Evolutionary conservation across 2,797 vertebrate genomes (phyloP), one percentile per base, ranked within the genome.

Genomic region (Molossus alvarezi): DNA sequence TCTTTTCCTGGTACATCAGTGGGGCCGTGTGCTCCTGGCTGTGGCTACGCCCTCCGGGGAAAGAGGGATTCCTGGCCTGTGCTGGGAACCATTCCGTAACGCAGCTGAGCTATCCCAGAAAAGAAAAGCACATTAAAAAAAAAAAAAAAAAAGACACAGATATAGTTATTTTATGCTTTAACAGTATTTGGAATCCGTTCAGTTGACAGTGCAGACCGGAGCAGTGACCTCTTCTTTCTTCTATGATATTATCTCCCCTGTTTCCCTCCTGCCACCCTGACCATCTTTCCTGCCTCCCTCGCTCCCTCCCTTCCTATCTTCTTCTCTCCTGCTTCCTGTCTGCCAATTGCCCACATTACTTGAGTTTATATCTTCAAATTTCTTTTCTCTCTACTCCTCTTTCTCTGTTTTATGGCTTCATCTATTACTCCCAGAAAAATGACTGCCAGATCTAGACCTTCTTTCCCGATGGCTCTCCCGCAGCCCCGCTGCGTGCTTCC

Each of bases 251-350:
- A 1, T 21, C 25, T 55, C 29, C 17, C 58, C 58, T 67, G 3
- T 41, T 73, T 91, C 33, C 37, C 8, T 27, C 48, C 60, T 75
- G 51, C 11, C 62, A 81, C 60, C 80, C 80, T 88, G 58, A 25
- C 2, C 37, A 23, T 27, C 3, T 21, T 11, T 1, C 6, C 3
- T n/a, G 2, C 20, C 0, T 2, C 1, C 7, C 6, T 9, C 6
- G 0, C 2, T 29, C 4, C 17, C 2, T 29, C 2, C 3, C 0
- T 13, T 5, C 29, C 6, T 23, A 13, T 14, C 5, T 41, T 21
- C 8, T 4, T 37, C 41, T 3, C 6, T 33, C 9, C 33, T 14
- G 29, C 8, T 11, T 11, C 9, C 23, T 67, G 2, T 60, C 48
- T 29, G 3, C 15, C 51, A 62, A 21, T 57, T 57, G 27, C 23